These are phyloP conservation scores for Tetraneura akinire DNA, from an alignment of 1,140 invertebrate species.

Conservation along the genomic window DNA sequence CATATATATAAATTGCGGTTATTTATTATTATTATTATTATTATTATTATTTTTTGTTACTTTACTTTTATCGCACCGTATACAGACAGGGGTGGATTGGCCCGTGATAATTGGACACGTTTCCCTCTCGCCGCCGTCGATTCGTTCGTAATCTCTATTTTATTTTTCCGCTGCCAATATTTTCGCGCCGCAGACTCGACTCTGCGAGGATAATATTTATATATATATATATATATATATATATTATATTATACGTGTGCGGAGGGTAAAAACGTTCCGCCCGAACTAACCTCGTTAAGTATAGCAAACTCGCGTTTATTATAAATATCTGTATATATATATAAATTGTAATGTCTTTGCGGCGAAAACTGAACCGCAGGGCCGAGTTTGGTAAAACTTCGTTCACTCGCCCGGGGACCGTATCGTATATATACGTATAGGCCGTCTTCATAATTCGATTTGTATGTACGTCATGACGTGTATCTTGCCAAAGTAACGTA, in stretches of 20 bases:
- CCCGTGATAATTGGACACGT: slow-evolving; percentile 23
- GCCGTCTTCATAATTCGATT: background rate
- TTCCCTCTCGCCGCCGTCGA: background rate
- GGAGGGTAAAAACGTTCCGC: slow-evolving; percentile 7
- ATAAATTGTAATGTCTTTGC: too few species aligned
- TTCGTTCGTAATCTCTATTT: background rate
- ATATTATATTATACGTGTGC: background rate
- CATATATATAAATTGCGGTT: too few species aligned
- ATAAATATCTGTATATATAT: too few species aligned
- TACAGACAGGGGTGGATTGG: background rate
- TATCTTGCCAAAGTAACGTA: too few species aligned
- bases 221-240: too few species aligned
- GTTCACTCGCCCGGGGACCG: background rate
- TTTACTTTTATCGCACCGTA: background rate
- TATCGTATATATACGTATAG: background rate
- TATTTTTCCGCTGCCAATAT: background rate
- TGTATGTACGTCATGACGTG: background rate
- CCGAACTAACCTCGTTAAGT: slow-evolving; percentile 12
- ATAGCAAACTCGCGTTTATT: too few species aligned
- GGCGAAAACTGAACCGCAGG: too few species aligned
- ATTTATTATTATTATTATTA: background rate
- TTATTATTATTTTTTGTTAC: too few species aligned
- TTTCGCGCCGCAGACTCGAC: background rate
- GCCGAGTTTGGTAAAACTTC: too few species aligned
- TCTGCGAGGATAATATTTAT: too few species aligned